Evolutionary conservation across 2,113 vertebrate species (phyloP).

Genomic region (Apodemus speciosus): DNA sequence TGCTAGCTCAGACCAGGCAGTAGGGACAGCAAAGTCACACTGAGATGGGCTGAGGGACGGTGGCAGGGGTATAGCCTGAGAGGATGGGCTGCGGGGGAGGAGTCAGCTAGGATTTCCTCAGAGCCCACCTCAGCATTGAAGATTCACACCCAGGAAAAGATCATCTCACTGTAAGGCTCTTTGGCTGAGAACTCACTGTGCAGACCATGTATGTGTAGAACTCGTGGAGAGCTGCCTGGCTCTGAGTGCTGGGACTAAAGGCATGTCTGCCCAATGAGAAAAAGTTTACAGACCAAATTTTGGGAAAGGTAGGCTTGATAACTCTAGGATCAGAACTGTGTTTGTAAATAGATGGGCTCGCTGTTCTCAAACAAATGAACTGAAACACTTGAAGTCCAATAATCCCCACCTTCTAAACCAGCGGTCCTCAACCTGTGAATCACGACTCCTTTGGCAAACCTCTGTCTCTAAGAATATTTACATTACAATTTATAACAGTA

Average conservation of each 20-base stretch:
- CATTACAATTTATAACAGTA: neutral
- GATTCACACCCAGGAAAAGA: neutral
- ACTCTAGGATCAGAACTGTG: neutral
- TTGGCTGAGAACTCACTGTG: neutral
- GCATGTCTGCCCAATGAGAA: neutral
- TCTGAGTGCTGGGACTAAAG: neutral
- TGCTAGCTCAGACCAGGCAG: neutral
- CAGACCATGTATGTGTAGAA: neutral
- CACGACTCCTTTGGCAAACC: neutral
- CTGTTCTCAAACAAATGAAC: neutral
- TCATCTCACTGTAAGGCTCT: neutral
- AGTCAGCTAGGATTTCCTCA: no score
- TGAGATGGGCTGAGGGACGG: rapidly evolving
- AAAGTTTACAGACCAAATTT: neutral
- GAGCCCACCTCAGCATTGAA: neutral
- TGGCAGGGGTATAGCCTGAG: rapidly evolving
- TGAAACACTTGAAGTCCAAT: neutral
- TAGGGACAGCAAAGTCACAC: neutral
- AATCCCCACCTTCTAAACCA: neutral
- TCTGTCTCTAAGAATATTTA: neutral
- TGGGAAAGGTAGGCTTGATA: neutral
- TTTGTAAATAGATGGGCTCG: neutral
- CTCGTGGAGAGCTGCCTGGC: neutral
- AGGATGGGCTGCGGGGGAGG: rapidly evolving
- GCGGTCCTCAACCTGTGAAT: neutral